Evolutionary conservation across 1,140 invertebrate genomes (phyloP), one percentile per base, ranked within the genome.

Genomic region (Solenopsis invicta): DNA sequence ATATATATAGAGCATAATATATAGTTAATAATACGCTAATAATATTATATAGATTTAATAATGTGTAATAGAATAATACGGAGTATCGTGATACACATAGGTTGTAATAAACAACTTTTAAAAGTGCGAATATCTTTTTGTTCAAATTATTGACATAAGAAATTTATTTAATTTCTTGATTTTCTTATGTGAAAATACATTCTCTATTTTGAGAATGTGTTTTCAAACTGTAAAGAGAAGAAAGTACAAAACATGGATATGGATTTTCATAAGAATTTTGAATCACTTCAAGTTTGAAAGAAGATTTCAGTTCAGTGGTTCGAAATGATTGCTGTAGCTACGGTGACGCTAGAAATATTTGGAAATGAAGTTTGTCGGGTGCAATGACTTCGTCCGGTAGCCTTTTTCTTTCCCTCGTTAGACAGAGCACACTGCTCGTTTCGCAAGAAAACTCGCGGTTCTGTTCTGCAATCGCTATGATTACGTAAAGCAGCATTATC

Each of bases 401-500:
- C 9, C 45, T 81, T 81, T 82, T 82, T 82, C 50, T 71, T 71
- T 82, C 0, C 13, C 18, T 82, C 12, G 41, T 82, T 74, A 72
- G 66, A 82, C 62, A 59, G 67, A 45, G 37, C n/a, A 69, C 24
- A 67, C n/a, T 2, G 13, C 18, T 82, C 18, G 54, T 84, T 84
- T 84, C 41, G 80, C n/a, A 84, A 84, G 69, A 37, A 85, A 66
- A 66, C 59, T 66, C 74, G 61, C 48, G 59, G 48, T 24, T 74
- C 13, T 61, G n/a, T 48, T 41, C 64, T 21, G 82, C 61, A 85
- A 85, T 80, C 62, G 74, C 1, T 18, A 10, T 66, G 45, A 85
- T 85, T 85, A 85, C 84, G 24, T 56, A 85, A 85, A 50, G 16
- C 21, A 21, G 61, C 59, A 45, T 76, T 85, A 77, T 76, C 78